Conservation (phyloP, 2,888 invertebrate genomes). For the Erebia epiphron region DNA sequence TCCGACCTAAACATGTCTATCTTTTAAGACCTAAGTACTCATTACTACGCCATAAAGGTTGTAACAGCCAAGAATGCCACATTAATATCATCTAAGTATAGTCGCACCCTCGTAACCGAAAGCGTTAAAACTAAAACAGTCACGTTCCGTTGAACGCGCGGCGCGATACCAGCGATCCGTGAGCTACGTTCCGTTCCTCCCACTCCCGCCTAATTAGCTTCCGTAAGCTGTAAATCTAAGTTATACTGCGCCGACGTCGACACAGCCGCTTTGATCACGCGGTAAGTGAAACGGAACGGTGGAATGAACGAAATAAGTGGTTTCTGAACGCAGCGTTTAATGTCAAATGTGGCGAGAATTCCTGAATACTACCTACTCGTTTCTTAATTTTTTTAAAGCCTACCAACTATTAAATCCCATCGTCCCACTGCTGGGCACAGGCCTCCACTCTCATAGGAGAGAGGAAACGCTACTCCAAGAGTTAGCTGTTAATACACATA, state of each 20-base stretch:
- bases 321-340: constrained; percentile 73
- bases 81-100: constrained; percentile 9
- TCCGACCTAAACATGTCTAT: too few species aligned
- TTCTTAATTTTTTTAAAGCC: neutral
- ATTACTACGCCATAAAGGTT: neutral
- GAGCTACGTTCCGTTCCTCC: constrained; percentile 53
- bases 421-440: too few species aligned
- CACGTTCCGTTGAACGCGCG: constrained; percentile 60
- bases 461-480: too few species aligned
- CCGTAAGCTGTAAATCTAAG: constrained; percentile 77
- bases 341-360: constrained; percentile 70
- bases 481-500: too few species aligned
- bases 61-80: constrained; percentile 8
- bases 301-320: constrained; percentile 51
- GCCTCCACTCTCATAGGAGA: too few species aligned
- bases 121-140: constrained; percentile 54
- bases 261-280: constrained; percentile 74
- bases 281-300: constrained; percentile 63
- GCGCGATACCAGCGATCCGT: constrained; percentile 59
- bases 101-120: constrained; percentile 33
- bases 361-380: constrained; percentile 40
- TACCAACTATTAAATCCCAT: too few species aligned
- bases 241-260: constrained; percentile 65
- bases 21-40: too few species aligned
- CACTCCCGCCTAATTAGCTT: constrained; percentile 74